Conservation (phyloP, 2,888 invertebrate genomes). For the Dusona sp. region DNA sequence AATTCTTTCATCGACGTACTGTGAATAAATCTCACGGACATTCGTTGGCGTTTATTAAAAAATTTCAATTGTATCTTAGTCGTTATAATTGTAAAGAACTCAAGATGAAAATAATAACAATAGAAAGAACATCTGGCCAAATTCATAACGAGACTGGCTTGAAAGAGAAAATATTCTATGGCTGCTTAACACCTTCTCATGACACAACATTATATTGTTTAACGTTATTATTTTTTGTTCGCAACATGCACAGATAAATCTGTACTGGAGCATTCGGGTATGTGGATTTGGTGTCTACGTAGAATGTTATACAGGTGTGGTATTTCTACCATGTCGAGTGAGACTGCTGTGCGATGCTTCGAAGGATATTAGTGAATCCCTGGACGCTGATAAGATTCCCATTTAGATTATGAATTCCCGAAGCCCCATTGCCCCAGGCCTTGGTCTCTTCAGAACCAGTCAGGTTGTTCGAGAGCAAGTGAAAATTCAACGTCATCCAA, state of each 20-base stretch:
- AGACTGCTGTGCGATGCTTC: conserved; percentile 68
- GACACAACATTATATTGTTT: conserved; percentile 64
- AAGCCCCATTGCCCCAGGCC: conserved; percentile 34
- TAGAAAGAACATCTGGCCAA: neutral
- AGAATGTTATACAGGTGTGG: conserved; percentile 5
- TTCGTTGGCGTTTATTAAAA: conserved; percentile 9
- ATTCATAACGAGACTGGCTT: neutral
- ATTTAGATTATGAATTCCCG: conserved; percentile 73
- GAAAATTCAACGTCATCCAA: neutral
- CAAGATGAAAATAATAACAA: conserved; percentile 7
- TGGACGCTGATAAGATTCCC: conserved; percentile 75
- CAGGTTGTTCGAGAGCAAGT: conserved; percentile 1
- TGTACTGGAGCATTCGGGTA: neutral
- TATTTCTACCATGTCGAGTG: conserved; percentile 45
- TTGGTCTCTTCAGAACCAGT: conserved; percentile 21
- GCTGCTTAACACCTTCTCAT: neutral
- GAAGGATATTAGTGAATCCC: conserved; percentile 75
- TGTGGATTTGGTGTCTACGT: neutral
- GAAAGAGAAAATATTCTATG: neutral
- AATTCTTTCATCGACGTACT: conserved; percentile 2
- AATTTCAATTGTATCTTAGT: conserved; percentile 25
- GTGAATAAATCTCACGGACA: neutral
- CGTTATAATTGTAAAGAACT: conserved; percentile 34
- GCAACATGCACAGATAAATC: conserved; percentile 70
- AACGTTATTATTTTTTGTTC: conserved; percentile 64